These are phyloP conservation scores for Tichodroma muraria DNA, from an alignment of 2,113 vertebrate genomes.

Conservation along the genomic window DNA sequence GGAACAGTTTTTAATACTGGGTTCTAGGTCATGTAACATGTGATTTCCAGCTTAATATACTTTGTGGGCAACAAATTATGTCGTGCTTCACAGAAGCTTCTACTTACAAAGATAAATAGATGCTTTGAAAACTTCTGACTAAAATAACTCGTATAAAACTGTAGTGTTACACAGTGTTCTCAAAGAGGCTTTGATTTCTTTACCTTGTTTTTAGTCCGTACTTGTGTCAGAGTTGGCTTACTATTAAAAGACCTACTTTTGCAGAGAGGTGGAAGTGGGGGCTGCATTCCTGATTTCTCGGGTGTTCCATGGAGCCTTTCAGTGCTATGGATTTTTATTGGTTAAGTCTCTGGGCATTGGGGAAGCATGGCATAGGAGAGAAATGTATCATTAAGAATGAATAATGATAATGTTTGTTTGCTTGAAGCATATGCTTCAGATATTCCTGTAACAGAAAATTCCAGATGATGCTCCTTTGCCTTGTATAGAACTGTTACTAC, in stretches of 20 bases:
- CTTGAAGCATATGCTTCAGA: neutral
- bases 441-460: neutral
- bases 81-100: neutral
- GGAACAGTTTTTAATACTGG: neutral
- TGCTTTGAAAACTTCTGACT: conserved; percentile 34
- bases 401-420: neutral
- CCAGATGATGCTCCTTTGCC: neutral
- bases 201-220: neutral
- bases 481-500: neutral
- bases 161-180: conserved; percentile 4
- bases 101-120: conserved; percentile 34
- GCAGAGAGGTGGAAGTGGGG: neutral
- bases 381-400: neutral
- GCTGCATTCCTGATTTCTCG: neutral
- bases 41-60: conserved; percentile 25
- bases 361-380: neutral
- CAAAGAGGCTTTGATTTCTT: conserved; percentile 47
- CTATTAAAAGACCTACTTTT: conserved; percentile 28
- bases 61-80: conserved; percentile 10
- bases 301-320: neutral
- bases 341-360: neutral
- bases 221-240: neutral
- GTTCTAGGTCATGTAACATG: neutral
- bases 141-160: conserved; percentile 23
- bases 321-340: neutral